Conservation (phyloP, 2,113 vertebrate genomes). For the Probosciger aterrimus region DNA sequence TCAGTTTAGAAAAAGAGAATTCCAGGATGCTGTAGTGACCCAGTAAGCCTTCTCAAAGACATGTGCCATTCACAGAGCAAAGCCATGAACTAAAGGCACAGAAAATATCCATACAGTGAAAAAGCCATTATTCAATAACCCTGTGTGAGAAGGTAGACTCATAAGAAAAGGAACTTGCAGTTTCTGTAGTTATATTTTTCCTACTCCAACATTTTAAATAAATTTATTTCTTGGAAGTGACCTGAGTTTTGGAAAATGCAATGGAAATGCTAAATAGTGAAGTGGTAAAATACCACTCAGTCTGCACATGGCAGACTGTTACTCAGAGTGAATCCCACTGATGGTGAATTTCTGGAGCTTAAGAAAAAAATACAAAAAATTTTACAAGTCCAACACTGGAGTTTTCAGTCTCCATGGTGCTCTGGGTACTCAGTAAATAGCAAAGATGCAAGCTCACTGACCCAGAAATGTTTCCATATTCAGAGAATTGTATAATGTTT, state of each 20-base stretch:
- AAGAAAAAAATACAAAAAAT: background rate
- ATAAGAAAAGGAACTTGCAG: background rate
- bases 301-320: background rate
- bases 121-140: constrained; percentile 4
- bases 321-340: background rate
- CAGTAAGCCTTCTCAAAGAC: background rate
- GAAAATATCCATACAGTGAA: background rate
- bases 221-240: background rate
- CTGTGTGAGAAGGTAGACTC: background rate
- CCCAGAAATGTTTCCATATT: background rate
- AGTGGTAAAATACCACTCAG: background rate
- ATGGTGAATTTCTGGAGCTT: background rate
- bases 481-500: background rate
- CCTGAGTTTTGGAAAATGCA: background rate
- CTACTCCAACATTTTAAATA: background rate
- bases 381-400: background rate
- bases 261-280: background rate
- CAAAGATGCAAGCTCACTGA: background rate
- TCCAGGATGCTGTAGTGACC: background rate
- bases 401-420: background rate
- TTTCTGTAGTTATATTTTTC: background rate
- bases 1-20: constrained; percentile 24
- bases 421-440: background rate
- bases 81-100: background rate
- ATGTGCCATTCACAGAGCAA: background rate